phyloP scores from a whole-genome alignment of 30 jellyfish, hydroid and myxozoan genomes.

The Chrysaora quinquecirrha region DNA sequence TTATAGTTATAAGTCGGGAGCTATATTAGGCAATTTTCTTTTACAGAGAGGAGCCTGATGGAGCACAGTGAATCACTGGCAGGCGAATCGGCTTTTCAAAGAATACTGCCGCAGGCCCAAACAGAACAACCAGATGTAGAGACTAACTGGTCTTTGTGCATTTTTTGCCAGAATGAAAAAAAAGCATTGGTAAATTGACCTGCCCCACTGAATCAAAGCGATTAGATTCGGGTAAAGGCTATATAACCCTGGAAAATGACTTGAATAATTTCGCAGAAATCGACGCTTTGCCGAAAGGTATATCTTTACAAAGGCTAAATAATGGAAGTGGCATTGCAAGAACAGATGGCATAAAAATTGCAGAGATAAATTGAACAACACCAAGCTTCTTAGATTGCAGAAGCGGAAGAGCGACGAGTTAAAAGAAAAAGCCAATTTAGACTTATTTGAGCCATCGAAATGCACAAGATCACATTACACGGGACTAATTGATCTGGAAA shows the following conservation, averaged over 20 bases:
- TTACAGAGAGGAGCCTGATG: not conserved
- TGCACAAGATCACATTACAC: not conserved
- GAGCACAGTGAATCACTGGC: not conserved
- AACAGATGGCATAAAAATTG: not conserved
- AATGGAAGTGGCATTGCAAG: conserved; percentile 4
- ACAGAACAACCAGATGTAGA: not conserved
- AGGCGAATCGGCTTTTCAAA: not conserved
- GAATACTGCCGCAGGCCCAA: conserved; percentile 1
- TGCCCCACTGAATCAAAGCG: not conserved
- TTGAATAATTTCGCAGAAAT: not conserved
- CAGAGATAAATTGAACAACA: not conserved
- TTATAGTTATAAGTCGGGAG: not conserved
- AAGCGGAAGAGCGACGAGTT: not conserved
- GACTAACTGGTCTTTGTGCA: not conserved
- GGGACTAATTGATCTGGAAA: not conserved
- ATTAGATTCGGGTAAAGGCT: not conserved
- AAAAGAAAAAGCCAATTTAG: not conserved
- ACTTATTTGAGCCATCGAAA: not conserved
- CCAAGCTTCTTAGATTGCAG: not conserved
- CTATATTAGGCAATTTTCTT: not conserved
- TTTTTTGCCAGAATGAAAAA: not conserved
- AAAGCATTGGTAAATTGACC: not conserved
- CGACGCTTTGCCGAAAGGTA: not conserved
- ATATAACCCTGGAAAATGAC: conserved; percentile 1
- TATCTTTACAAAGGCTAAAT: not conserved